These are phyloP conservation scores for Scaptomyza cyrtandrae DNA, from an alignment of 2,888 invertebrate species.

Conservation along the genomic window DNA sequence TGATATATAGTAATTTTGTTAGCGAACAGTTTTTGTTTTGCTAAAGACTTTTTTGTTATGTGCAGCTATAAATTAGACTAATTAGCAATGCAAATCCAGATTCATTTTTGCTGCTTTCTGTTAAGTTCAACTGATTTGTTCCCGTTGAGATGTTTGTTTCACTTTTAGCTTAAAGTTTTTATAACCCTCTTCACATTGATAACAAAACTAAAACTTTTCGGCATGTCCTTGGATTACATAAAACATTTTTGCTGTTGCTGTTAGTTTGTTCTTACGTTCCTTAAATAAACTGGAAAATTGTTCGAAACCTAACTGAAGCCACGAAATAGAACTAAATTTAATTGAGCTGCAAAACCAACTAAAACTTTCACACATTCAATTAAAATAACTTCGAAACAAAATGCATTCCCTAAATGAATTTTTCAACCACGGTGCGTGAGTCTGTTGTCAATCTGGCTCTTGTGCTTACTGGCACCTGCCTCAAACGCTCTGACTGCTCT, in stretches of 20 bases:
- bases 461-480: conserved; percentile 22
- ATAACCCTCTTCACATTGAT: background rate
- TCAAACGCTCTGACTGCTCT: conserved; percentile 23
- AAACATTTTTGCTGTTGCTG: conserved; percentile 4
- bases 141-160: background rate
- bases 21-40: background rate
- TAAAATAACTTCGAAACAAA: conserved; percentile 3
- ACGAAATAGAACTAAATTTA: conserved; percentile 2
- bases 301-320: background rate
- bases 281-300: conserved; percentile 11
- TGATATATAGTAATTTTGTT: background rate
- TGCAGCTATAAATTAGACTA: background rate
- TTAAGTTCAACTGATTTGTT: background rate
- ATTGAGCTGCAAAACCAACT: conserved; percentile 21
- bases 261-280: background rate
- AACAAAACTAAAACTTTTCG: conserved; percentile 11
- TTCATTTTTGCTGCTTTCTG: background rate
- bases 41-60: background rate
- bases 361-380: background rate
- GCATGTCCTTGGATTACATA: background rate
- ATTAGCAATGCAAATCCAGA: background rate
- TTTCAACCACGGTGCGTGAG: conserved; percentile 17
- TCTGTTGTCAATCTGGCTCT: background rate
- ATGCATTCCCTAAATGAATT: conserved; percentile 18
- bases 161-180: background rate